Conservation (phyloP, 2,797 vertebrate species). For the Oreortyx pictus region DNA sequence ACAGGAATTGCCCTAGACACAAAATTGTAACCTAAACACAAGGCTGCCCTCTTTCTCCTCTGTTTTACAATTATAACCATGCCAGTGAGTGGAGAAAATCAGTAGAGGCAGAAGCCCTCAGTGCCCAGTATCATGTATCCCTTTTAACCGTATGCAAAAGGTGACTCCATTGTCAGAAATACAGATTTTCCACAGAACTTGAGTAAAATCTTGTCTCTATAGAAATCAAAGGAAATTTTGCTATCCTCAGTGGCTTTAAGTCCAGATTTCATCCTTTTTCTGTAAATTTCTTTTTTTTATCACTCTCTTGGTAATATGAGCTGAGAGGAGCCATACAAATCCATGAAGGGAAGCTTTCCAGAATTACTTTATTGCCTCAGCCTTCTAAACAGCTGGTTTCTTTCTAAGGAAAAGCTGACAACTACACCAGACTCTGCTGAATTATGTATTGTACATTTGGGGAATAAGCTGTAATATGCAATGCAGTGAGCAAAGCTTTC, state of each 20-base stretch:
- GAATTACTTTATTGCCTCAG: slow-evolving; percentile 38
- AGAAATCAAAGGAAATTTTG: background rate
- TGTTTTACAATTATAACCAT: background rate
- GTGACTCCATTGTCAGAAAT: background rate
- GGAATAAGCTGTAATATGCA: slow-evolving; percentile 33
- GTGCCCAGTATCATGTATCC: background rate
- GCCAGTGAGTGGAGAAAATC: background rate
- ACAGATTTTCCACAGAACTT: background rate
- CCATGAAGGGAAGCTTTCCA: slow-evolving; percentile 16
- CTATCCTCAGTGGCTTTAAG: background rate
- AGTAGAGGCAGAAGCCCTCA: background rate
- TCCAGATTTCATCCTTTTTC: slow-evolving; percentile 37
- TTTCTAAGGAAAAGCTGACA: slow-evolving; percentile 57
- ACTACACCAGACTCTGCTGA: slow-evolving; percentile 40
- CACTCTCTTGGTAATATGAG: slow-evolving; percentile 24
- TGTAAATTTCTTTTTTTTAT: slow-evolving; percentile 37
- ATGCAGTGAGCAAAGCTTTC: slow-evolving; percentile 24
- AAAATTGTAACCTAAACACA: background rate
- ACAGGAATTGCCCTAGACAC: background rate
- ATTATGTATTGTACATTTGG: slow-evolving; percentile 55
- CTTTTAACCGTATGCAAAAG: background rate
- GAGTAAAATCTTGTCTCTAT: background rate
- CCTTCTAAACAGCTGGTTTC: slow-evolving; percentile 58
- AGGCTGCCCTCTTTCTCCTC: background rate
- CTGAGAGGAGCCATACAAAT: slow-evolving; percentile 25